A percentile compares a stretch with the other conserved stretches of the same genome.
Evolutionary conservation across 2,113 vertebrate genomes (phyloP).

Genomic region (Trematocara unimaculatum): DNA sequence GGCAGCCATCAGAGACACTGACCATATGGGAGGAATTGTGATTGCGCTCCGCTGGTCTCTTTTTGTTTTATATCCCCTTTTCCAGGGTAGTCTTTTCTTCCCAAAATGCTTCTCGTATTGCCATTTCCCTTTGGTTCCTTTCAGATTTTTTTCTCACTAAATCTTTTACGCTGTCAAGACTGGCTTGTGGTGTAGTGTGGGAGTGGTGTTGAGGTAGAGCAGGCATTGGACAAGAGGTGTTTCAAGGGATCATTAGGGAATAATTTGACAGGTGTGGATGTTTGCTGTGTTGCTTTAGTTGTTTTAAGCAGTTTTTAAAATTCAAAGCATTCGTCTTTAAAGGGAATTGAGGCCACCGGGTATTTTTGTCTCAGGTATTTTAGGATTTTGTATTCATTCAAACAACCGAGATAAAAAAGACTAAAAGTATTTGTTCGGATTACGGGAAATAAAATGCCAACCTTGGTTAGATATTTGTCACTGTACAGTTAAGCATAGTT

Average conservation of each 20-base stretch:
- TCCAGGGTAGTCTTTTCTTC: background rate
- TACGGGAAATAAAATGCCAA: background rate
- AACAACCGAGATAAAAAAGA: background rate
- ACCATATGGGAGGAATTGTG: constrained; percentile 45
- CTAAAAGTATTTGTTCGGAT: background rate
- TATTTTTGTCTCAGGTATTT: constrained; percentile 35
- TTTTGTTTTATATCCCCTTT: constrained; percentile 9
- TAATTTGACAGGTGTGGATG: background rate
- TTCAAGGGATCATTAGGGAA: background rate
- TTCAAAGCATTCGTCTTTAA: background rate
- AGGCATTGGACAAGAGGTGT: background rate
- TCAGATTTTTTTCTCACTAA: background rate
- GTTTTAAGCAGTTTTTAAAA: background rate
- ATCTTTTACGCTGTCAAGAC: background rate
- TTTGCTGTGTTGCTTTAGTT: background rate
- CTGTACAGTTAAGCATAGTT: background rate
- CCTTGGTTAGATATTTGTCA: background rate
- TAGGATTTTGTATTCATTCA: background rate
- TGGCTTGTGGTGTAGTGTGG: background rate
- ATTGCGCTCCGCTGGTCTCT: constrained; percentile 1
- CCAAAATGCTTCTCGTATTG: background rate
- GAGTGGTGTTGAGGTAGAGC: background rate
- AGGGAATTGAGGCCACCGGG: constrained; percentile 18
- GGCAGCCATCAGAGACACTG: constrained; percentile 44
- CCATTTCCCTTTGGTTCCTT: background rate